A percentile compares a stretch with the other conserved stretches of the same genome.
Evolutionary conservation across 2,113 vertebrate genomes (phyloP).

Genomic region (Eulemur macaco): DNA sequence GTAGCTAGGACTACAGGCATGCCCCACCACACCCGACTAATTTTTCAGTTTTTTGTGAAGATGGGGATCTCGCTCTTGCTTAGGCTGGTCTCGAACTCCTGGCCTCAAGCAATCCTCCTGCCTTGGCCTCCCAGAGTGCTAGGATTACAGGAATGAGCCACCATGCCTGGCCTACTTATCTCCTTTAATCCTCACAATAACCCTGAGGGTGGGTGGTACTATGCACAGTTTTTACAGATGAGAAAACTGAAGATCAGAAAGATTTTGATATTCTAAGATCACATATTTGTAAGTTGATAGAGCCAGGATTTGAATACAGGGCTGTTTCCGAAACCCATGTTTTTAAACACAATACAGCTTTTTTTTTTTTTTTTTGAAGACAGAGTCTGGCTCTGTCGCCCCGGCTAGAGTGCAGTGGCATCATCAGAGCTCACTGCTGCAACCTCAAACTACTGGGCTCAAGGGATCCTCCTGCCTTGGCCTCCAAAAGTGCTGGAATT

Average conservation of each 20-base stretch:
- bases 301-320: not conserved
- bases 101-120: too few relatives aligned
- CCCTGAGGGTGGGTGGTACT: not conserved
- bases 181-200: conserved; percentile 15
- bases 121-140: too few relatives aligned
- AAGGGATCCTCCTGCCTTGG: not conserved
- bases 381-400: not conserved
- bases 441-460: not conserved
- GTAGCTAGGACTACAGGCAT: too few relatives aligned
- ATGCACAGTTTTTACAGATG: not conserved
- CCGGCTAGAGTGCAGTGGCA: not conserved
- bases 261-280: not conserved
- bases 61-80: too few relatives aligned
- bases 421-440: not conserved
- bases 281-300: not conserved
- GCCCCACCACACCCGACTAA: too few relatives aligned
- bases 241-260: not conserved
- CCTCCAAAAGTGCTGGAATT: not conserved
- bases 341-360: not conserved
- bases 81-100: too few relatives aligned
- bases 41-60: too few relatives aligned
- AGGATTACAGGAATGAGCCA: too few relatives aligned
- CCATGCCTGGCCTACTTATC: not conserved
- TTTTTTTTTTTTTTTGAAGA: not conserved
- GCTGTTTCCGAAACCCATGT: not conserved